Evolutionary conservation across 1,140 invertebrate species (phyloP).

Genomic region (Tetramorium simillimum): DNA sequence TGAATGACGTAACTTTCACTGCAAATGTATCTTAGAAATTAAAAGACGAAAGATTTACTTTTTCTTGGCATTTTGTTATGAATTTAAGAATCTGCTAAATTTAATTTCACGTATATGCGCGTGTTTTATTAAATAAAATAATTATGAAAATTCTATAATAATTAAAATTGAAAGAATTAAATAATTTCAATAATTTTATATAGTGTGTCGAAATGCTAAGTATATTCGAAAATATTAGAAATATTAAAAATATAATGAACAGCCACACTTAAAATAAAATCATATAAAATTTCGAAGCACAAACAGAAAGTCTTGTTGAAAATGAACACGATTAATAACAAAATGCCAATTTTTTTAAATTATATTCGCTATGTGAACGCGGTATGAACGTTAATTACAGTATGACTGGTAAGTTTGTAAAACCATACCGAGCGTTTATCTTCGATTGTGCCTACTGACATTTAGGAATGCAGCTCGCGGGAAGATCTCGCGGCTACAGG

Average conservation of each 20-base stretch:
- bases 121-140: background rate
- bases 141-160: background rate
- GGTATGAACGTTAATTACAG: slow-evolving; percentile 12
- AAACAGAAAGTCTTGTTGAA: background rate
- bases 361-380: background rate
- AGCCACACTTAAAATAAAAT: background rate
- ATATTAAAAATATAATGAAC: background rate
- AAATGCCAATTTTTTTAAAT: background rate
- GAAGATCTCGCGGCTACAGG: slow-evolving; percentile 7
- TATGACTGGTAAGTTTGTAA: background rate
- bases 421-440: slow-evolving; percentile 5
- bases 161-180: background rate
- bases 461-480: slow-evolving; percentile 29
- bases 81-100: background rate
- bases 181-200: background rate
- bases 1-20: background rate
- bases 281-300: background rate
- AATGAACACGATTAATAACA: slow-evolving; percentile 1
- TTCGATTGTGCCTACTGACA: slow-evolving; percentile 24
- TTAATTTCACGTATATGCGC: background rate
- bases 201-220: background rate
- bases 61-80: background rate
- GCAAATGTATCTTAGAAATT: background rate
- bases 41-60: background rate
- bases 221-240: background rate